Evolutionary conservation across 2,888 invertebrate species (phyloP).

Genomic region (Drosophila anomelani): DNA sequence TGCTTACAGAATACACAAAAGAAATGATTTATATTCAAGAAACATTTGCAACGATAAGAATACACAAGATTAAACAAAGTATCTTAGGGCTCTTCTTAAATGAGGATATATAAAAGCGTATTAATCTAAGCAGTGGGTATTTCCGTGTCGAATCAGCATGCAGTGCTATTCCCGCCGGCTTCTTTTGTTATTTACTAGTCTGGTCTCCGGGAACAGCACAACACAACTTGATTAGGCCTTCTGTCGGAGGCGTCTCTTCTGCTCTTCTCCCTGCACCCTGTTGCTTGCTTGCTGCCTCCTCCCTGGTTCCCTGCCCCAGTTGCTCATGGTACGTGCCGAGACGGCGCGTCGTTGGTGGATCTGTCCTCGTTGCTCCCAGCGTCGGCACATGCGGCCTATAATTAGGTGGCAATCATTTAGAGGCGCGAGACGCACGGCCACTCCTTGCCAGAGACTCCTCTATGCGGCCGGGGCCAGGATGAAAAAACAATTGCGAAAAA

Average conservation of each 20-base stretch:
- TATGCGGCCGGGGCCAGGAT: constrained; percentile 17
- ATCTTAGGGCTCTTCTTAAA: neutral
- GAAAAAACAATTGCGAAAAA: constrained; percentile 8
- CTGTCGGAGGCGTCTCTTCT: constrained; percentile 26
- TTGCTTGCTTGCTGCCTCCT: neutral
- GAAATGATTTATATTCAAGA: neutral
- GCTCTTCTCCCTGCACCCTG: neutral
- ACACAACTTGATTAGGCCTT: constrained; percentile 51
- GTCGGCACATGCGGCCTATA: constrained; percentile 52
- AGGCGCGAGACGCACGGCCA: constrained; percentile 40
- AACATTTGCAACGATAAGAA: neutral
- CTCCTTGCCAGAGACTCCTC: constrained; percentile 31
- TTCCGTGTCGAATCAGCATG: constrained; percentile 18
- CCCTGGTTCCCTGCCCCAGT: constrained; percentile 10
- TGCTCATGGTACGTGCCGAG: constrained; percentile 48
- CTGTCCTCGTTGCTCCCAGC: constrained; percentile 36
- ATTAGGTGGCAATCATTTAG: constrained; percentile 53
- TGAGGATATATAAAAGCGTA: constrained; percentile 3
- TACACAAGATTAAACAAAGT: neutral
- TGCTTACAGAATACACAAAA: neutral
- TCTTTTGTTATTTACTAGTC: constrained; percentile 36
- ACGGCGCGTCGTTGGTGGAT: constrained; percentile 29
- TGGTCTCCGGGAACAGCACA: constrained; percentile 36
- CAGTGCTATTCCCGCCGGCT: constrained; percentile 4
- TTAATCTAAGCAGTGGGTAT: constrained; percentile 14